A percentile compares a stretch with the other conserved stretches of the same genome.
Conservation (phyloP, 2,797 vertebrate species). For the Apodemus agrarius region DNA sequence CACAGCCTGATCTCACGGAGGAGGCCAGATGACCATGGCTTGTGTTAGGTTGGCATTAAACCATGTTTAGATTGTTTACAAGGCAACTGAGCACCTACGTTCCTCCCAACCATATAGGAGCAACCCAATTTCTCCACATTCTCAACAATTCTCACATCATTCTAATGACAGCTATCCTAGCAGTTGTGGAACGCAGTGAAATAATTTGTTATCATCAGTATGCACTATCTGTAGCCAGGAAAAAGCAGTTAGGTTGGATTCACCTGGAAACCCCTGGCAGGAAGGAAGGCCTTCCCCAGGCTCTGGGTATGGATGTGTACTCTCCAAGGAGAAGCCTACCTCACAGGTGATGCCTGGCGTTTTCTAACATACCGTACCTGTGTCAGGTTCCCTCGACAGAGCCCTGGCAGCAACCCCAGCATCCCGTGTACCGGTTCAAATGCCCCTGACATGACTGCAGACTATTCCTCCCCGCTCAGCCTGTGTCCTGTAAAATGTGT, state of each 20-base stretch:
- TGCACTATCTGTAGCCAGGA: not conserved
- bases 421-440: not conserved
- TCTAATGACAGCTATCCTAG: not conserved
- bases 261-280: not conserved
- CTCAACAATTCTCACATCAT: not conserved
- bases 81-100: not conserved
- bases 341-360: not conserved
- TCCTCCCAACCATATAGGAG: not conserved
- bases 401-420: not conserved
- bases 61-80: not conserved
- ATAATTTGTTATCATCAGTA: not conserved
- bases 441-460: conserved; percentile 34
- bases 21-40: not conserved
- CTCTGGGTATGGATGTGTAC: not conserved
- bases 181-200: not conserved
- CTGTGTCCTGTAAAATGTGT: conserved; percentile 52
- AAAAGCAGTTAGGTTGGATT: not conserved
- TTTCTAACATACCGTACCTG: not conserved
- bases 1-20: not conserved
- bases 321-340: not conserved
- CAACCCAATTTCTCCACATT: not conserved
- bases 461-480: conserved; percentile 12
- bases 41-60: not conserved
- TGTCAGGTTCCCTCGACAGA: not conserved
- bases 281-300: not conserved